A percentile compares a stretch with the other conserved stretches of the same genome.
Conservation (phyloP, 2,797 vertebrate species). For the Enteromius unitaeniatus region DNA sequence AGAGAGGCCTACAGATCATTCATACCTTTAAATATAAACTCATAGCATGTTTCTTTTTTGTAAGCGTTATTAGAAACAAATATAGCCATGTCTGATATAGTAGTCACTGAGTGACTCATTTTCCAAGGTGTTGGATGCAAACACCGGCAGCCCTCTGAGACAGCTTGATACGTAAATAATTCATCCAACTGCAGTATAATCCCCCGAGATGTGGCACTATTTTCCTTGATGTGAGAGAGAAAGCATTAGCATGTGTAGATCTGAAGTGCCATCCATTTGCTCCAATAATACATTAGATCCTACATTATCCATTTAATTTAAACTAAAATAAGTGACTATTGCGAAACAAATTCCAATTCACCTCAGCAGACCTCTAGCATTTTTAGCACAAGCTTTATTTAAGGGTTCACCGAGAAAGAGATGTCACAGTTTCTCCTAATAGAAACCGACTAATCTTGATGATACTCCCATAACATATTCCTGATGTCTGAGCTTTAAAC, state of each 20-base stretch:
- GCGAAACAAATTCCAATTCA: slow-evolving; percentile 14
- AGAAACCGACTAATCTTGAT: neutral
- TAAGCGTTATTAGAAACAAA: neutral
- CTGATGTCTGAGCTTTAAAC: neutral
- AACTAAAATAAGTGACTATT: neutral
- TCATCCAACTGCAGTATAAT: slow-evolving; percentile 13
- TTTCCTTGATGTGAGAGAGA: slow-evolving; percentile 22
- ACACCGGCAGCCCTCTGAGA: slow-evolving; percentile 37
- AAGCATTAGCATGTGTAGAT: neutral
- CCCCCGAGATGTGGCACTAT: slow-evolving; percentile 1
- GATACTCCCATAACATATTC: neutral
- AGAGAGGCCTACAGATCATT: neutral
- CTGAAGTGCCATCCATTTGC: slow-evolving; percentile 21
- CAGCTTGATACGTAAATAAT: slow-evolving; percentile 33
- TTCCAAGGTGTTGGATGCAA: slow-evolving; percentile 23
- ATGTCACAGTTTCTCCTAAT: slow-evolving; percentile 35
- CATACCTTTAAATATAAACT: neutral
- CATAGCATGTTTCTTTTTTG: neutral
- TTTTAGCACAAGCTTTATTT: slow-evolving; percentile 43
- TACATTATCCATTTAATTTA: neutral
- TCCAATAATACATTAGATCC: slow-evolving; percentile 25
- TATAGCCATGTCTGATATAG: slow-evolving; percentile 7
- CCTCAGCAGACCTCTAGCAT: slow-evolving; percentile 14
- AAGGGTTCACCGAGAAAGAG: slow-evolving; percentile 4
- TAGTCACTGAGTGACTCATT: slow-evolving; percentile 6